phyloP scores from a whole-genome alignment of 2,888 invertebrate species.

The Phengaris alcon region DNA sequence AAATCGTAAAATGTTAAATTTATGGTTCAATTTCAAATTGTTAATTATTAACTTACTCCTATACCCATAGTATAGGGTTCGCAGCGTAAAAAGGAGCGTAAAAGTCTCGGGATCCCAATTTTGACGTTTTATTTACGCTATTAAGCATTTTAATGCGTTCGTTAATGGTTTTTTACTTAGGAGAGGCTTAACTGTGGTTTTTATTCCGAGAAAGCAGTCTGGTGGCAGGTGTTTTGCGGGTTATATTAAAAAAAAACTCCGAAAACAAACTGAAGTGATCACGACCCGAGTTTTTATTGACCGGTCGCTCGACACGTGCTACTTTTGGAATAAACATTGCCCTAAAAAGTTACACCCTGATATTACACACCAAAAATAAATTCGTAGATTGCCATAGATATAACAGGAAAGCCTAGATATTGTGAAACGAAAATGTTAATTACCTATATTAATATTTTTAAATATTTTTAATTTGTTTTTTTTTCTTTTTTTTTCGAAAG shows the following conservation, averaged over 20 bases:
- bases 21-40: slow-evolving; percentile 44
- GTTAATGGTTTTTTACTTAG: slow-evolving; percentile 66
- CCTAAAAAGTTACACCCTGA: slow-evolving; percentile 49
- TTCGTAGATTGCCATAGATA: slow-evolving; percentile 12
- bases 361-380: slow-evolving; percentile 43
- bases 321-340: slow-evolving; percentile 51
- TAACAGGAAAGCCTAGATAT: background rate
- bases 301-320: slow-evolving; percentile 60
- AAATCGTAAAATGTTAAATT: slow-evolving; percentile 38
- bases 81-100: slow-evolving; percentile 24
- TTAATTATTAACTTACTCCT: slow-evolving; percentile 43
- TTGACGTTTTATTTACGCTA: slow-evolving; percentile 43
- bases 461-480: too few species aligned
- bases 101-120: slow-evolving; percentile 25
- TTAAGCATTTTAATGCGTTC: slow-evolving; percentile 48
- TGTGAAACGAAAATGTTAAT: too few species aligned
- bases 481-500: too few species aligned
- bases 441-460: too few species aligned
- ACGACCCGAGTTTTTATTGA: slow-evolving; percentile 48
- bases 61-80: background rate
- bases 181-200: slow-evolving; percentile 43
- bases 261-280: slow-evolving; percentile 47
- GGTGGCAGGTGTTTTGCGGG: slow-evolving; percentile 48
- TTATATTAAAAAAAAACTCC: slow-evolving; percentile 42
- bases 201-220: slow-evolving; percentile 49